These are phyloP conservation scores for Parnassius mnemosyne DNA, from an alignment of 2,888 invertebrate species.

Conservation along the genomic window DNA sequence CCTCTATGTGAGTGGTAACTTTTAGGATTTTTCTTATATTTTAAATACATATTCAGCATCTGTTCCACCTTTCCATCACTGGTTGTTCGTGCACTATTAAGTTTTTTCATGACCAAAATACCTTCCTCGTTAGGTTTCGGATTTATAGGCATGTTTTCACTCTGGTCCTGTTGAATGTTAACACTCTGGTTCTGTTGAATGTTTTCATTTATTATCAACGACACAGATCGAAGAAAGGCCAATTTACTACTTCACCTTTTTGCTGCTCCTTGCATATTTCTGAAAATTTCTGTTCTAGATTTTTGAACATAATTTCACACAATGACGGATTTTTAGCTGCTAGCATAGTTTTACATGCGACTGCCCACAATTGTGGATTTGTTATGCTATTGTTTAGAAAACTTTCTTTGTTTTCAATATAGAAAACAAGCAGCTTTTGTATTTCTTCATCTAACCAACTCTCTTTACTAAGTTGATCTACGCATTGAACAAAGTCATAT, in stretches of 20 bases:
- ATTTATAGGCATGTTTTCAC: constrained; percentile 24
- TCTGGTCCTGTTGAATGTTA: constrained; percentile 1
- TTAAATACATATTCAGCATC: constrained; percentile 60
- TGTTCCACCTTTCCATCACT: constrained; percentile 55
- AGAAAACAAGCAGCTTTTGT: constrained; percentile 61
- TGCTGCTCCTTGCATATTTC: constrained; percentile 44
- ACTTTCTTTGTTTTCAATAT: constrained; percentile 64
- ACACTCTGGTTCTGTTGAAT: no score
- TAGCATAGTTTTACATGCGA: constrained; percentile 69
- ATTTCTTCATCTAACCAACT: constrained; percentile 60
- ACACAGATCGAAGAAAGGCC: constrained; percentile 56
- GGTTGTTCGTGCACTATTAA: constrained; percentile 32
- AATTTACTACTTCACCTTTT: constrained; percentile 46
- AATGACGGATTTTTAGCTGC: constrained; percentile 48
- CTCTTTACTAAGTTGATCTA: constrained; percentile 35
- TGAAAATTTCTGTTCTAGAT: constrained; percentile 51
- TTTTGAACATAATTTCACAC: constrained; percentile 55
- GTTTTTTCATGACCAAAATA: constrained; percentile 44
- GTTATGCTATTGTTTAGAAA: constrained; percentile 54
- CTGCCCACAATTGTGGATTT: constrained; percentile 61
- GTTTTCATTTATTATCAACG: constrained; percentile 39
- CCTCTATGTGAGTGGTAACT: constrained; percentile 51
- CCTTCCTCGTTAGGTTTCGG: constrained; percentile 33
- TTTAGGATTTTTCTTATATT: constrained; percentile 52
- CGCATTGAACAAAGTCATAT: constrained; percentile 29